Evolutionary conservation across 23 tunicate genomes (phyloP).

Genomic region (Trididemnum clinides): DNA sequence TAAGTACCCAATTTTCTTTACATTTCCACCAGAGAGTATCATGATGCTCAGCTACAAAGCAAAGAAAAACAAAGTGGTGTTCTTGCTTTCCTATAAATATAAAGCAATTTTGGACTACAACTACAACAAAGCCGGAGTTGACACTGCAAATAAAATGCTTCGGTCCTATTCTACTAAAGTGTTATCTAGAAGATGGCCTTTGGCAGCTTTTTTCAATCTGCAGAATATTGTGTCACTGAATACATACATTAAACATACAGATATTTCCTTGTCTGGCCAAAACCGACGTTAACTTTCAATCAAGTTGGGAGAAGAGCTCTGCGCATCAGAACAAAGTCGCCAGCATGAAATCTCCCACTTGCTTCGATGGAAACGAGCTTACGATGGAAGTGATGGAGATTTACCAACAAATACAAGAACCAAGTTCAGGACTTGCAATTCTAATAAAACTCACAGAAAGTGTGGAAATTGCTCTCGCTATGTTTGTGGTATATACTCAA

Average conservation of each 20-base stretch:
- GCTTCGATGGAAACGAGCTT: slow-evolving; percentile 25
- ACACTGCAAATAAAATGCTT: slow-evolving; percentile 31
- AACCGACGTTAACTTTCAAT: slow-evolving; percentile 16
- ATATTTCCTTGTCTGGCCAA: slow-evolving; percentile 36
- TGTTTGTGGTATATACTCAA: slow-evolving; percentile 26
- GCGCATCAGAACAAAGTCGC: slow-evolving; percentile 23
- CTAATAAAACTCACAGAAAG: slow-evolving; percentile 21
- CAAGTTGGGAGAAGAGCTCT: not conserved
- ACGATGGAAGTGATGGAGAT: slow-evolving; percentile 31
- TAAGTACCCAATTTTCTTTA: too few species aligned
- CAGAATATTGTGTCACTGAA: slow-evolving; percentile 36
- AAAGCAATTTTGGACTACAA: too few species aligned
- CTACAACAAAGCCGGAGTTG: too few species aligned
- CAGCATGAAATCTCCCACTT: slow-evolving; percentile 25
- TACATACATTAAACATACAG: slow-evolving; percentile 6
- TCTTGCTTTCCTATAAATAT: too few species aligned
- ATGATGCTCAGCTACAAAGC: too few species aligned
- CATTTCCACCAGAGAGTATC: too few species aligned
- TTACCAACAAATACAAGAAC: slow-evolving; percentile 30
- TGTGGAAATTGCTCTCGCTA: slow-evolving; percentile 27
- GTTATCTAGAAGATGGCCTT: slow-evolving; percentile 31
- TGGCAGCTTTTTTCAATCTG: slow-evolving; percentile 42
- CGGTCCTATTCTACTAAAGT: slow-evolving; percentile 34
- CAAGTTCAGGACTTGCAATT: slow-evolving; percentile 26
- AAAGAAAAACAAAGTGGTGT: too few species aligned